Evolutionary conservation across 1,140 invertebrate genomes (phyloP).

Genomic region (Piezodorus guildinii): DNA sequence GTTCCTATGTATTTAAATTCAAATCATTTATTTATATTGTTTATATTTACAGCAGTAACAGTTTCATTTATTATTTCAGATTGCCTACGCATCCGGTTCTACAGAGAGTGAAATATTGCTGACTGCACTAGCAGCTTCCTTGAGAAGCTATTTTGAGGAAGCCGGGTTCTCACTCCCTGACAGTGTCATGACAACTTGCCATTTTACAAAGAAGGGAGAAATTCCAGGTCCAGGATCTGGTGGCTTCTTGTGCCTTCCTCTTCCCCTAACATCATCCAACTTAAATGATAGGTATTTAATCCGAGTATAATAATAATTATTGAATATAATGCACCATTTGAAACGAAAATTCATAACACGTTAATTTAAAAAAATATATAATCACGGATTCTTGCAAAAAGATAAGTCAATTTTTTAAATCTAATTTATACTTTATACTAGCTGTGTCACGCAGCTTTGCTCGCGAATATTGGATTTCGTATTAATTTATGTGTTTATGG

Average conservation of each 20-base stretch:
- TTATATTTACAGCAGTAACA: no score
- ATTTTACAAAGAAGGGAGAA: conserved; percentile 34
- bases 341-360: no score
- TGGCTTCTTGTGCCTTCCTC: conserved; percentile 44
- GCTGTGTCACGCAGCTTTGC: no score
- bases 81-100: conserved; percentile 46
- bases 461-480: no score
- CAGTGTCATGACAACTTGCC: conserved; percentile 42
- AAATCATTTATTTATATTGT: no score
- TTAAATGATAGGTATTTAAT: background rate
- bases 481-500: no score
- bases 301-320: background rate
- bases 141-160: conserved; percentile 47
- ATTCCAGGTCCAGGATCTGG: conserved; percentile 32
- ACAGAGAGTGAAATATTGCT: conserved; percentile 56
- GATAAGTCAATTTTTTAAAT: no score
- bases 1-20: no score
- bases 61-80: conserved; percentile 24
- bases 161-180: conserved; percentile 35
- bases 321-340: no score
- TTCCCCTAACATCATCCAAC: conserved; percentile 26
- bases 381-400: no score
- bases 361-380: no score
- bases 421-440: no score
- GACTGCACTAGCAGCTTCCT: conserved; percentile 45